Evolutionary conservation across 2,797 vertebrate species (phyloP).

Genomic region (Phataginus tetradactyla): DNA sequence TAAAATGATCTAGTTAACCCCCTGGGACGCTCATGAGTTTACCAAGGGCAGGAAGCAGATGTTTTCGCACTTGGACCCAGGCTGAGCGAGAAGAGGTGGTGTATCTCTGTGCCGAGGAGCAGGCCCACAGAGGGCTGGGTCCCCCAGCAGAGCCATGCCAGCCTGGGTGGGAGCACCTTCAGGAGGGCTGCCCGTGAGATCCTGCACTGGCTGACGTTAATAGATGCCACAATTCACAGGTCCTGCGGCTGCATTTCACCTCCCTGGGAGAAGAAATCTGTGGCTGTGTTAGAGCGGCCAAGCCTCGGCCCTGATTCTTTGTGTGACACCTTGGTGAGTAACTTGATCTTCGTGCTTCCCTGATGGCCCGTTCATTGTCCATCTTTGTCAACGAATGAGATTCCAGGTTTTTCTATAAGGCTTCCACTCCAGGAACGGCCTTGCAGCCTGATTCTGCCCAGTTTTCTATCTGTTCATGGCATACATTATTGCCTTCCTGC

Average conservation of each 20-base stretch:
- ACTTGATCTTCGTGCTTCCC: background rate
- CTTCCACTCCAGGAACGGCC: background rate
- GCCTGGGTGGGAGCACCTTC: background rate
- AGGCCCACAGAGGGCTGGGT: background rate
- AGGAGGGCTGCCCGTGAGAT: background rate
- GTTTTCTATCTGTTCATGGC: background rate
- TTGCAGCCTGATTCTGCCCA: background rate
- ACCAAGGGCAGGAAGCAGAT: slow-evolving; percentile 26
- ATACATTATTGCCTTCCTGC: background rate
- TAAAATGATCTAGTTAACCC: slow-evolving; percentile 15
- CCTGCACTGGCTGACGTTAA: background rate
- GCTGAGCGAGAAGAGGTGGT: background rate
- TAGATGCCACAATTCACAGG: background rate
- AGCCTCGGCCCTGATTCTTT: background rate
- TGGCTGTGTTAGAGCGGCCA: background rate
- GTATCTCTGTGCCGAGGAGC: background rate
- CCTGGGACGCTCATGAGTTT: background rate
- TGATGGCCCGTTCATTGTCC: background rate
- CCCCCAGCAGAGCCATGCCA: background rate
- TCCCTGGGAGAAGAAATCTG: background rate
- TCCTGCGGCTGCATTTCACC: background rate
- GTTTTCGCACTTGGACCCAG: background rate
- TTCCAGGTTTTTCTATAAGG: background rate
- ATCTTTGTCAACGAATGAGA: slow-evolving; percentile 30
- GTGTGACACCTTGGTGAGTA: background rate